Evolutionary conservation across 1,140 invertebrate genomes (phyloP).

Genomic region (Akabosia matsudoensis): DNA sequence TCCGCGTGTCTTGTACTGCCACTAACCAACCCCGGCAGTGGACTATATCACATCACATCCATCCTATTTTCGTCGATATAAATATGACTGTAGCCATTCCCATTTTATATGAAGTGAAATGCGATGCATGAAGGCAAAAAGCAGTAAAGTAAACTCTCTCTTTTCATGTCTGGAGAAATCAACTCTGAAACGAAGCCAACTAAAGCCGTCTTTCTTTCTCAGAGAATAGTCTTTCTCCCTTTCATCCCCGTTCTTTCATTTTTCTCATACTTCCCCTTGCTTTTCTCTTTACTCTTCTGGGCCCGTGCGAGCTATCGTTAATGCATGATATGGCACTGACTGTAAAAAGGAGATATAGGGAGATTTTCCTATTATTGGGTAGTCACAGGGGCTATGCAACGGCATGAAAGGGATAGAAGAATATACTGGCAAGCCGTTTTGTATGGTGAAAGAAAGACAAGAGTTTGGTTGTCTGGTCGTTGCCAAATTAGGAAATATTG

Average conservation of each 20-base stretch:
- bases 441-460: not conserved
- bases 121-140: slow-evolving; percentile 2
- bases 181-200: slow-evolving; percentile 22
- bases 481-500: slow-evolving; percentile 25
- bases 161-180: slow-evolving; percentile 25
- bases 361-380: not conserved
- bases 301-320: not conserved
- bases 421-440: too few species aligned
- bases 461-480: not conserved
- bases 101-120: slow-evolving; percentile 9
- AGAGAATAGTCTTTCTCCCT: too few species aligned
- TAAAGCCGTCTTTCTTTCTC: slow-evolving; percentile 15
- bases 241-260: not conserved
- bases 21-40: not conserved
- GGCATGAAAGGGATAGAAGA: not conserved
- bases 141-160: slow-evolving; percentile 21
- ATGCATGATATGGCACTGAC: not conserved
- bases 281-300: not conserved
- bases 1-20: too few species aligned
- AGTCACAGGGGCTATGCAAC: not conserved
- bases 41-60: slow-evolving; percentile 11
- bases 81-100: not conserved
- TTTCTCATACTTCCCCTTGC: not conserved
- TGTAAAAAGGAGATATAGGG: not conserved
- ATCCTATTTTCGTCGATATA: not conserved